Conservation (phyloP, 2,797 vertebrate species). For the Danio choprae region DNA sequence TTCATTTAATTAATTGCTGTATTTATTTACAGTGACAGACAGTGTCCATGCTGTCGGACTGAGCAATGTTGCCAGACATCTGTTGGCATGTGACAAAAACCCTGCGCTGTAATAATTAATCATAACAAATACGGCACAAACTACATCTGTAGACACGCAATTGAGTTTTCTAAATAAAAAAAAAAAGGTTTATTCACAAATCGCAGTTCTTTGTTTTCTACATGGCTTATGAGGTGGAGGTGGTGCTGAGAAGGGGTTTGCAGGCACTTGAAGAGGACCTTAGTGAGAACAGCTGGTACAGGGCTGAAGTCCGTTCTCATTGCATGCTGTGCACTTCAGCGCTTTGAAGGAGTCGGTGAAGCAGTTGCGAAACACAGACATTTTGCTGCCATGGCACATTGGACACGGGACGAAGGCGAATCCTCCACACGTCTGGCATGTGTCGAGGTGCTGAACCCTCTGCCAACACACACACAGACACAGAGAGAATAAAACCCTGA, state of each 20-base stretch:
- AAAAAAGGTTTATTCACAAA: conserved; percentile 60
- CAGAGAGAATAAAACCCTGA: background rate
- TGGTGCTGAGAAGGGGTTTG: conserved; percentile 34
- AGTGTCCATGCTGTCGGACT: conserved; percentile 10
- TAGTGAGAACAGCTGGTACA: conserved; percentile 87
- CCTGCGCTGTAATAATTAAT: background rate
- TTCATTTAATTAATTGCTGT: conserved; percentile 34
- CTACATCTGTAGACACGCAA: conserved; percentile 64
- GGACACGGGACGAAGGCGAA: conserved; percentile 95
- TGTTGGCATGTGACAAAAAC: conserved; percentile 20
- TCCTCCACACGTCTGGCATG: conserved; percentile 92
- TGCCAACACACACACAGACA: conserved; percentile 62
- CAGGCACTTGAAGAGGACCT: conserved; percentile 73
- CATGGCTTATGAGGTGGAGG: conserved; percentile 50
- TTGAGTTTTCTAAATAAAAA: conserved; percentile 49
- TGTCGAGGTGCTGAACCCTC: conserved; percentile 93
- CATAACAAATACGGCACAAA: conserved; percentile 1
- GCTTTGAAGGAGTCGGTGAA: conserved; percentile 99
- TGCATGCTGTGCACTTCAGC: conserved; percentile 96
- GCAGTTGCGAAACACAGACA: conserved; percentile 97
- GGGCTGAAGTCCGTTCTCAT: conserved; percentile 95
- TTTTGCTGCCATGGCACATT: conserved; percentile 99
- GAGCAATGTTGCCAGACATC: conserved; percentile 15
- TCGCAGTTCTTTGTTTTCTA: conserved; percentile 52
- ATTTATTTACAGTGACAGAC: conserved; percentile 40